Conservation (phyloP, 2,797 vertebrate genomes). For the Etheostoma nigrum region DNA sequence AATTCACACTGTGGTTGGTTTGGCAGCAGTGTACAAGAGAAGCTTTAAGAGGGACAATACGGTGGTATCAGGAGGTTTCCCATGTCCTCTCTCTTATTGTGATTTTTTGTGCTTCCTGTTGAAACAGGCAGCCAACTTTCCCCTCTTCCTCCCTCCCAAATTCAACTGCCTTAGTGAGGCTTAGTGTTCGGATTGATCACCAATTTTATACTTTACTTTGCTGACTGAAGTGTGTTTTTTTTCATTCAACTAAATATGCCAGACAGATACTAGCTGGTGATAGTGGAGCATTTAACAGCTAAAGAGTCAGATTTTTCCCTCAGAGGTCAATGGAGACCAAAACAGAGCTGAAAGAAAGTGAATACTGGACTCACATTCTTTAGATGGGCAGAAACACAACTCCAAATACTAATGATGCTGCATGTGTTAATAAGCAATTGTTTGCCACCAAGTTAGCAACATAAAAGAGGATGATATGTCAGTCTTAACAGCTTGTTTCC, state of each 20-base stretch:
- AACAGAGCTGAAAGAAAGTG: not conserved
- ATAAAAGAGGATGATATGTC: not conserved
- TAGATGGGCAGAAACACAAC: not conserved
- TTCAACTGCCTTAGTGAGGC: conserved; percentile 55
- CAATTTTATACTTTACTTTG: conserved; percentile 34
- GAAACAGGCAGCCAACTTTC: conserved; percentile 75
- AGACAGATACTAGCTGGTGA: not conserved
- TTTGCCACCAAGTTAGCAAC: not conserved
- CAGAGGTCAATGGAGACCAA: not conserved
- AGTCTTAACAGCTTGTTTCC: not conserved
- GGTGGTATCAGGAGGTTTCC: conserved; percentile 73
- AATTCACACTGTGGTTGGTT: conserved; percentile 70
- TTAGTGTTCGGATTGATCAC: conserved; percentile 70
- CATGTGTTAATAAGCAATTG: not conserved
- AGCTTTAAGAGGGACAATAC: conserved; percentile 78
- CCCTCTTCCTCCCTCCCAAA: conserved; percentile 56
- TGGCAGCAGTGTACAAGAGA: conserved; percentile 80
- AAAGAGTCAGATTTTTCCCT: not conserved
- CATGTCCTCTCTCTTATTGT: conserved; percentile 72
- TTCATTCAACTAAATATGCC: not conserved
- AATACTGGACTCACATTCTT: not conserved
- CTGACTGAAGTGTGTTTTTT: not conserved
- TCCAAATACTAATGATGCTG: not conserved
- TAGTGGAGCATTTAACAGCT: not conserved
- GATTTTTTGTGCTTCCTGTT: conserved; percentile 72